A percentile compares a stretch with the other conserved stretches of the same genome.
Conservation (phyloP, 1,140 invertebrate species). For the Drosophila ironensis region DNA sequence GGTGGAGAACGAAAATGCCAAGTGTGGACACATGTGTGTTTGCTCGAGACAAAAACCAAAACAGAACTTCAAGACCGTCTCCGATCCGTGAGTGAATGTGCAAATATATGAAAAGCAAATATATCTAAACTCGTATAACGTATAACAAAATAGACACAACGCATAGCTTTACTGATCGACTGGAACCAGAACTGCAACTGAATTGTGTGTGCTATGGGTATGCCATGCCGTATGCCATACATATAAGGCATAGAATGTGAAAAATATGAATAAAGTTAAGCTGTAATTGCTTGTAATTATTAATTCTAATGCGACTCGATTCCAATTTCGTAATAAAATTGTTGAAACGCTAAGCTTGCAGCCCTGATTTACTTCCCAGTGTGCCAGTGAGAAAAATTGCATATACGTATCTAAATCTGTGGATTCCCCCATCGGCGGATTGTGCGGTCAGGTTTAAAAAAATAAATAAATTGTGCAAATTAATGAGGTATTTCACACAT, state of each 20-base stretch:
- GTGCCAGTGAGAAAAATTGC: background rate
- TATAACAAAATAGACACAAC: no score
- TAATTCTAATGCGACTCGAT: constrained; percentile 28
- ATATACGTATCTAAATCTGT: no score
- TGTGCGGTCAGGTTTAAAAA: background rate
- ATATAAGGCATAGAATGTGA: constrained; percentile 9
- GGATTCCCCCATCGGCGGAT: no score
- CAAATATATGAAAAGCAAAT: background rate
- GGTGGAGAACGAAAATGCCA: constrained; percentile 3
- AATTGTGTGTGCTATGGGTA: constrained; percentile 2
- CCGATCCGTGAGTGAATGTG: background rate
- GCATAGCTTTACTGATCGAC: no score
- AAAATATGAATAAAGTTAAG: constrained; percentile 41
- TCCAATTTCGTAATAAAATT: constrained; percentile 10
- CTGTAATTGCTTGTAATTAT: constrained; percentile 38
- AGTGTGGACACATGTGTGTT: constrained; percentile 42
- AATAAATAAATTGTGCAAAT: background rate
- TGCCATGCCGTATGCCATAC: background rate
- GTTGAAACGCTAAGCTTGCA: constrained; percentile 19
- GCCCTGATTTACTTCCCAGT: background rate
- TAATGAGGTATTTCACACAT: background rate
- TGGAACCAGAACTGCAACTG: background rate
- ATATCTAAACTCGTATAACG: no score
- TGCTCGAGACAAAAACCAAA: constrained; percentile 10
- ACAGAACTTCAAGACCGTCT: background rate